Evolutionary conservation across 2,888 invertebrate genomes (phyloP), one percentile per base, ranked within the genome.

Genomic region (Falcaria lacertinaria): DNA sequence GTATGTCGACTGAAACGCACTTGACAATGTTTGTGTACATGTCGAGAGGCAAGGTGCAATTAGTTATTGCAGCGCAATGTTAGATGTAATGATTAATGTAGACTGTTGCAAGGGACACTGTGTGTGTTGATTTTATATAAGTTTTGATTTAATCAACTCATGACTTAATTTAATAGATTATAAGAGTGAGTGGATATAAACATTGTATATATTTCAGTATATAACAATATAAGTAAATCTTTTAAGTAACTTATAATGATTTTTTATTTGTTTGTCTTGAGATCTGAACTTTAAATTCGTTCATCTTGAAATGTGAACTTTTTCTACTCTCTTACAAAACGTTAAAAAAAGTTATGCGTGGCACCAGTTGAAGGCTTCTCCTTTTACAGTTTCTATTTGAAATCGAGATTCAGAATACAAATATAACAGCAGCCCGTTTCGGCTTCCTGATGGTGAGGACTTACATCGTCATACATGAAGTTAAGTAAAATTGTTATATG

Each of bases 191-290:
- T 82, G 82, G 78, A 82, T 80, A 75, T 73, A 75, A 83, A 84
- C 78, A 80, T 79, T 87, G 85, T 88, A 87, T 82, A 88, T 89
- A 88, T 76, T 84, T 86, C 81, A 83, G 73, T 81, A 86, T 85
- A 86, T 80, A 85, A 83, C 74, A 69, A 75, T 77, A 77, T 84
- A 88, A 87, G 86, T 83, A 89, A 87, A 89, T 79, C 82, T 87
- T 84, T 86, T 84, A 86, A 85, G 84, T 84, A 83, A 85, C 66
- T 81, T 78, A 78, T 65, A 58, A 61, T 71, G 84, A 71, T 11
- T 80, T 88, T 88, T 89, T 74, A 85, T 88, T 87, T 85, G 52
- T 57, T 45, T 55, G 65, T 77, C 89, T 90, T 90, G 91, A 91
- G 86, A 85, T 87, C 85, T 85, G 86, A 86, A 80, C 33, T 32